Evolutionary conservation across 2,888 invertebrate genomes (phyloP).

Genomic region (Acronicta aceris): DNA sequence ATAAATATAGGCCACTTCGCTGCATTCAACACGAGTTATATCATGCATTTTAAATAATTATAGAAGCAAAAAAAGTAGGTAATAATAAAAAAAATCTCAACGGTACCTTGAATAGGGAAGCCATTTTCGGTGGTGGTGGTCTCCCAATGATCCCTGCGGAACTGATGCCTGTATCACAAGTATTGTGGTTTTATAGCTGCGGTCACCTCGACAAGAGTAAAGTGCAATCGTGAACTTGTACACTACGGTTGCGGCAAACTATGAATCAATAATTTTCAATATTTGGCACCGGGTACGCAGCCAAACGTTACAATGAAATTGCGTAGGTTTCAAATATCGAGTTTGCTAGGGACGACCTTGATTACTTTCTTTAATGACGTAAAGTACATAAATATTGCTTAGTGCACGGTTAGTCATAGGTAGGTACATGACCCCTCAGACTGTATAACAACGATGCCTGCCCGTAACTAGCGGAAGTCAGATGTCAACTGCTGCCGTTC

Average conservation of each 20-base stretch:
- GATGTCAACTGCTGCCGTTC: neutral
- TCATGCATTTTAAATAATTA: too few species aligned
- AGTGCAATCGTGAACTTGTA: conserved; percentile 81
- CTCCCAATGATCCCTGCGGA: conserved; percentile 70
- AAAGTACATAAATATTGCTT: neutral
- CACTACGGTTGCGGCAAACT: conserved; percentile 79
- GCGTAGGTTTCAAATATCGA: conserved; percentile 65
- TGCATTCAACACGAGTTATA: neutral
- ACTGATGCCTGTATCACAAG: conserved; percentile 72
- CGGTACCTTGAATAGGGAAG: conserved; percentile 80
- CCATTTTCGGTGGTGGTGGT: conserved; percentile 72
- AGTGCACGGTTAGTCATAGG: too few species aligned
- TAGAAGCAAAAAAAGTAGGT: neutral
- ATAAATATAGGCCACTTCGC: neutral
- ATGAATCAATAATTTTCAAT: conserved; percentile 88
- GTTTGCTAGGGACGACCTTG: conserved; percentile 53
- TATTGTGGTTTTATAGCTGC: conserved; percentile 82
- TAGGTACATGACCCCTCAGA: too few species aligned
- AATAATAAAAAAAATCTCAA: conserved; percentile 1
- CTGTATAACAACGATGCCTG: too few species aligned
- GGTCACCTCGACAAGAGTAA: conserved; percentile 75
- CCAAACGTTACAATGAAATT: conserved; percentile 70
- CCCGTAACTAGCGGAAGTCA: too few species aligned
- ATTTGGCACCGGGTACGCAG: conserved; percentile 75
- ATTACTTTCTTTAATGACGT: conserved; percentile 11